phyloP scores from a whole-genome alignment of 2,888 invertebrate species.

The Leucophenga montana region DNA sequence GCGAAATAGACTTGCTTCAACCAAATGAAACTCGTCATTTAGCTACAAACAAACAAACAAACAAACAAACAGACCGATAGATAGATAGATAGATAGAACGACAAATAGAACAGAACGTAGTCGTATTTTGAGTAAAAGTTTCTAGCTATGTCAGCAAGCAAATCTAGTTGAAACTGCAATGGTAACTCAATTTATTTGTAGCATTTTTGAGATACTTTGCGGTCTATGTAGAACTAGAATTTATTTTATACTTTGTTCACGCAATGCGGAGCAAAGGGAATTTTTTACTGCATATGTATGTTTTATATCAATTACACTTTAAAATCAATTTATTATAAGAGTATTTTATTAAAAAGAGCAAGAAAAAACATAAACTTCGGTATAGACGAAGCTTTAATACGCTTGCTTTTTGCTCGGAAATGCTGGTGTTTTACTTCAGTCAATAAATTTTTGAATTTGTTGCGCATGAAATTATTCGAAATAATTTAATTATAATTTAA shows the following conservation, averaged over 20 bases:
- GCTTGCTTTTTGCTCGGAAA: too few species aligned
- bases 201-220: neutral
- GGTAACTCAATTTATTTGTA: neutral
- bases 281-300: neutral
- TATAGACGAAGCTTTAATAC: too few species aligned
- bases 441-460: too few species aligned
- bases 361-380: too few species aligned
- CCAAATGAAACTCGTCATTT: neutral
- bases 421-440: too few species aligned
- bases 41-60: neutral
- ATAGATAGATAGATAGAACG: neutral
- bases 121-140: neutral
- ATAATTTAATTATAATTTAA: too few species aligned
- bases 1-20: conserved; percentile 10
- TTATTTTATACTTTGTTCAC: too few species aligned
- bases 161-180: neutral
- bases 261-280: neutral
- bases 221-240: neutral
- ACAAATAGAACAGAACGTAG: neutral
- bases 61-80: neutral
- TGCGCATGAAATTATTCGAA: too few species aligned
- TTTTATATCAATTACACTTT: conserved; percentile 16
- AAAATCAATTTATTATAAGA: conserved; percentile 8
- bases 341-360: too few species aligned
- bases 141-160: neutral